Conservation (phyloP, 2,888 invertebrate genomes). For the Lasioglossum calceatum region DNA sequence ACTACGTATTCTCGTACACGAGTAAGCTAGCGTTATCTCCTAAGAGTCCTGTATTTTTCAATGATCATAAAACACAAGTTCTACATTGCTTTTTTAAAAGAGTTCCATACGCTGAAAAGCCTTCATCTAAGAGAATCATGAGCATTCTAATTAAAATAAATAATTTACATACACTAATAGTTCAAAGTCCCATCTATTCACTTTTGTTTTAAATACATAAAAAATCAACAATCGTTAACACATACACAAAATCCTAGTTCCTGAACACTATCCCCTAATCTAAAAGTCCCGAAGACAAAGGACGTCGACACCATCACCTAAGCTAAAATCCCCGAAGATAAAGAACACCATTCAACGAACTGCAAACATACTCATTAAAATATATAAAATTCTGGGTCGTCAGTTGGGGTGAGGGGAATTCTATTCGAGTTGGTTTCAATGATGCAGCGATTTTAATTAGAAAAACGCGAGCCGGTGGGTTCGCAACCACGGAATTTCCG, state of each 20-base stretch:
- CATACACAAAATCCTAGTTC: too few relatives aligned
- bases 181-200: too few relatives aligned
- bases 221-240: too few relatives aligned
- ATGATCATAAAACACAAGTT: neutral
- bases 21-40: neutral
- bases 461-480: neutral
- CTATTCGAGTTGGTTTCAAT: neutral
- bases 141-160: too few relatives aligned
- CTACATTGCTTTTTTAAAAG: neutral
- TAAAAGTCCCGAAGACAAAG: too few relatives aligned
- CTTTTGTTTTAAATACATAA: too few relatives aligned
- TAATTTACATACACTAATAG: too few relatives aligned
- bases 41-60: neutral
- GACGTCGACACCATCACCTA: neutral
- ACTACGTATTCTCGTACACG: neutral
- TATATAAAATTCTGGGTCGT: neutral
- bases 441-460: neutral
- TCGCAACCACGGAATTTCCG: neutral
- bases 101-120: neutral
- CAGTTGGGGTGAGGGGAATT: neutral
- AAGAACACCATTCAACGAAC: neutral
- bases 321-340: neutral
- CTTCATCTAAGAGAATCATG: neutral
- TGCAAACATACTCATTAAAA: neutral
- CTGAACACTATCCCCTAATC: too few relatives aligned